Percentiles rank a stretch among this genome's conserved stretches.
These are phyloP conservation scores for Macrotis lagotis DNA, from an alignment of 2,113 vertebrate species.

Conservation along the genomic window DNA sequence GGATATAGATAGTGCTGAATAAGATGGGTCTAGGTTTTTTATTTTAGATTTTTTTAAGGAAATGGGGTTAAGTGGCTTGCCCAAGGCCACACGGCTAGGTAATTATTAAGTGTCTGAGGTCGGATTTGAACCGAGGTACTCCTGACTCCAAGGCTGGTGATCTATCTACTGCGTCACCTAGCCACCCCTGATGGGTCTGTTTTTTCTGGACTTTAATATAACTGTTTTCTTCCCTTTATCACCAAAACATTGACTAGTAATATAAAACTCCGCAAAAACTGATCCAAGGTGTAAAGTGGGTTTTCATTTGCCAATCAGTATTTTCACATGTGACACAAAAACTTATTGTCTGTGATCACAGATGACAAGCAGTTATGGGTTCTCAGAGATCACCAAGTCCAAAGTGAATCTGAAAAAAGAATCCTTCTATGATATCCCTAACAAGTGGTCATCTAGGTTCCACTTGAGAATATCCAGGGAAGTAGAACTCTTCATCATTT, in stretches of 20 bases:
- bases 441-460: not conserved
- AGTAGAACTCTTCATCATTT: no score
- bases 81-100: no score
- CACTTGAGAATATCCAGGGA: not conserved
- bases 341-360: not conserved
- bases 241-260: not conserved
- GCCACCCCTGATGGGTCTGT: no score
- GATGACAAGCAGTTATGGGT: not conserved
- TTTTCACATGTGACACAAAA: not conserved
- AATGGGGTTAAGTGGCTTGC: no score
- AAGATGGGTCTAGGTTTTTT: not conserved
- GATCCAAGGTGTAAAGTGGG: not conserved
- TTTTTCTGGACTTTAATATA: not conserved
- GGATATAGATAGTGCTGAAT: not conserved
- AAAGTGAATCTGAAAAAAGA: not conserved
- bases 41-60: no score
- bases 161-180: no score
- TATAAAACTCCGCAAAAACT: not conserved
- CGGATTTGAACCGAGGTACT: no score
- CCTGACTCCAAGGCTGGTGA: no score
- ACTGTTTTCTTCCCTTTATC: not conserved
- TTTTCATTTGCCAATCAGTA: not conserved
- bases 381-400: not conserved
- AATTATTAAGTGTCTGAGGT: no score
- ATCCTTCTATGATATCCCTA: not conserved